A percentile compares a stretch with the other conserved stretches of the same genome.
Evolutionary conservation across 2,113 vertebrate genomes (phyloP).

Genomic region (Verasper variegatus): DNA sequence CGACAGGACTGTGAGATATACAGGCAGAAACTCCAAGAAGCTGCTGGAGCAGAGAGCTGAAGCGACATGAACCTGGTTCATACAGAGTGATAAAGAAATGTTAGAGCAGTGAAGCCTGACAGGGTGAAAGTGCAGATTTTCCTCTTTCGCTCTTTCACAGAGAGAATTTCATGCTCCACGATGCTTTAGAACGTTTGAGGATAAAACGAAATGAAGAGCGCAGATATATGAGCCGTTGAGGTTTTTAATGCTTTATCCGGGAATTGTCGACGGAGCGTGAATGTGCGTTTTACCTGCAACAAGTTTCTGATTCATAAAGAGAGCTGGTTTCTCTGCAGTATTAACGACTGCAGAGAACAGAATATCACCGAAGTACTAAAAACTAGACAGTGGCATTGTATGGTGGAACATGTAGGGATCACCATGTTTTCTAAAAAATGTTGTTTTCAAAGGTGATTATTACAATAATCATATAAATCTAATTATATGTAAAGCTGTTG

Average conservation of each 20-base stretch:
- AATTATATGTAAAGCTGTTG: too few relatives aligned
- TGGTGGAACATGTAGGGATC: too few relatives aligned
- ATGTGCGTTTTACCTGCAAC: slow-evolving; percentile 14
- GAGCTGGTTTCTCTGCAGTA: neutral
- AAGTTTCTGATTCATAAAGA: neutral
- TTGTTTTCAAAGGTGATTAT: too few relatives aligned
- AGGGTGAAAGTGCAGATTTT: slow-evolving; percentile 16
- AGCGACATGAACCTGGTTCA: slow-evolving; percentile 30
- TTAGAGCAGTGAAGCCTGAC: slow-evolving; percentile 30
- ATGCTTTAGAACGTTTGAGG: neutral
- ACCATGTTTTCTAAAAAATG: too few relatives aligned
- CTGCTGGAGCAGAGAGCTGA: slow-evolving; percentile 28
- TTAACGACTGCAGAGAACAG: neutral
- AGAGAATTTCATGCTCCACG: slow-evolving; percentile 26
- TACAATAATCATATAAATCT: too few relatives aligned
- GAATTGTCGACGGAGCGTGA: neutral
- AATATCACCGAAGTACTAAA: too few relatives aligned
- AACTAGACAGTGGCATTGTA: too few relatives aligned
- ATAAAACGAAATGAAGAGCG: neutral
- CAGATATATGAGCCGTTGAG: neutral
- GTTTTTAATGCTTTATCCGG: neutral
- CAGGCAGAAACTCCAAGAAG: slow-evolving; percentile 10
- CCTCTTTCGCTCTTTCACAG: slow-evolving; percentile 1
- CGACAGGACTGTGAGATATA: slow-evolving; percentile 38
- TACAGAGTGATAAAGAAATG: slow-evolving; percentile 52